A percentile compares a stretch with the other conserved stretches of the same genome.
Evolutionary conservation across 2,888 invertebrate genomes (phyloP).

Genomic region (Steinernema hermaphroditum): DNA sequence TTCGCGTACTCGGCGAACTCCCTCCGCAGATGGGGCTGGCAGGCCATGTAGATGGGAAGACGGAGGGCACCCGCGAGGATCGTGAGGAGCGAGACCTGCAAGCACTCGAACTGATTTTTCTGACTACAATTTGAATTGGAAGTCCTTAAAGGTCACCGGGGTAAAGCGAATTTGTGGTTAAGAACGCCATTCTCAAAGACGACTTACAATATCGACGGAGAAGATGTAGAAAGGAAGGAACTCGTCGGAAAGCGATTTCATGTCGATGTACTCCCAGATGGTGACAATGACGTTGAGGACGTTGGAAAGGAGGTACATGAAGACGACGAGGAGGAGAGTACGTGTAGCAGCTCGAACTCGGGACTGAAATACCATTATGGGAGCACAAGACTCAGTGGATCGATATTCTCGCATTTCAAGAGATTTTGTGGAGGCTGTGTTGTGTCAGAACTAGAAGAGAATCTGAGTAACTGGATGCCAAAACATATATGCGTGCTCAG

Average conservation of each 20-base stretch:
- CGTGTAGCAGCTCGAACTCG: constrained; percentile 58
- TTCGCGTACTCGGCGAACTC: constrained; percentile 37
- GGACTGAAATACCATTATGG: constrained; percentile 41
- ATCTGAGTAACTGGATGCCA: too few relatives aligned
- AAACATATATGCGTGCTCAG: too few relatives aligned
- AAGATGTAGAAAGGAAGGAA: constrained; percentile 57
- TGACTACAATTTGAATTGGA: too few relatives aligned
- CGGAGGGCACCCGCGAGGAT: constrained; percentile 57
- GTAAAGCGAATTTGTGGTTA: too few relatives aligned
- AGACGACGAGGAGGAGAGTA: constrained; percentile 57
- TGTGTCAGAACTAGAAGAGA: too few relatives aligned
- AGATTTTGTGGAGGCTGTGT: too few relatives aligned
- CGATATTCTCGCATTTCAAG: too few relatives aligned
- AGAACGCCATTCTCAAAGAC: too few relatives aligned
- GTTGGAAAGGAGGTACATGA: constrained; percentile 60
- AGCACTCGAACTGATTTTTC: neutral
- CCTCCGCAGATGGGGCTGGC: constrained; percentile 49
- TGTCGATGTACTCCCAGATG: constrained; percentile 62
- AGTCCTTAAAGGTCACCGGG: too few relatives aligned
- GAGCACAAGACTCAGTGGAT: neutral
- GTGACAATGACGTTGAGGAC: constrained; percentile 61
- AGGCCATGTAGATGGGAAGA: constrained; percentile 60
- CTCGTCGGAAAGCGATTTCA: constrained; percentile 34
- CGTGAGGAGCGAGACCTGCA: constrained; percentile 49
- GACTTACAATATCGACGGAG: constrained; percentile 59